A percentile compares a stretch with the other conserved stretches of the same genome.
Evolutionary conservation across 2,113 vertebrate genomes (phyloP).

Genomic region (Tragelaphus imberbis): DNA sequence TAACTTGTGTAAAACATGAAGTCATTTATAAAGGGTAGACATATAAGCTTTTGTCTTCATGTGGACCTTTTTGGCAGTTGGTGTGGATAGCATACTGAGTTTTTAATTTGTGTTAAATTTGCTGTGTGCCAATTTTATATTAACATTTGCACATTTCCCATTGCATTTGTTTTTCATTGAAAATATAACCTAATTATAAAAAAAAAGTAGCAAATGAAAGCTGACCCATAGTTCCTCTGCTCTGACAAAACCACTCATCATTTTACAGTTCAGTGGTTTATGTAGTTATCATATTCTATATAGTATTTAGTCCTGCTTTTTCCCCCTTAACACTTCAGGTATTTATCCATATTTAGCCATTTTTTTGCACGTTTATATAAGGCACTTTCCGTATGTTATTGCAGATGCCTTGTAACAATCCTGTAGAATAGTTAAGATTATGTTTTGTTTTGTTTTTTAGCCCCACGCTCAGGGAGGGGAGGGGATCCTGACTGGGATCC

Average conservation of each 20-base stretch:
- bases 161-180: neutral
- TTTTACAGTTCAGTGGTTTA: neutral
- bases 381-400: neutral
- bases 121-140: neutral
- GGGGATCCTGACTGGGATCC: neutral
- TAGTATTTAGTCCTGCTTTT: neutral
- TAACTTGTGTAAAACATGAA: neutral
- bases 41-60: neutral
- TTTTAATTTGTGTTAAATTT: neutral
- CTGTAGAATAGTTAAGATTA: neutral
- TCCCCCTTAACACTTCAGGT: neutral
- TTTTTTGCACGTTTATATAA: neutral
- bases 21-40: neutral
- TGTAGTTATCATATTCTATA: neutral
- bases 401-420: neutral
- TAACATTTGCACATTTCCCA: neutral
- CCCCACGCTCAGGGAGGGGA: neutral
- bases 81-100: neutral
- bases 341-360: neutral
- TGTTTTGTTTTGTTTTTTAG: neutral
- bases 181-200: neutral
- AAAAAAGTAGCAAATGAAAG: neutral
- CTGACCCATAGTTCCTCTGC: neutral
- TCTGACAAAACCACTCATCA: neutral
- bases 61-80: neutral